Evolutionary conservation across 2,888 invertebrate species (phyloP), one percentile per base, ranked within the genome.

Genomic region (Calameuta filiformis): DNA sequence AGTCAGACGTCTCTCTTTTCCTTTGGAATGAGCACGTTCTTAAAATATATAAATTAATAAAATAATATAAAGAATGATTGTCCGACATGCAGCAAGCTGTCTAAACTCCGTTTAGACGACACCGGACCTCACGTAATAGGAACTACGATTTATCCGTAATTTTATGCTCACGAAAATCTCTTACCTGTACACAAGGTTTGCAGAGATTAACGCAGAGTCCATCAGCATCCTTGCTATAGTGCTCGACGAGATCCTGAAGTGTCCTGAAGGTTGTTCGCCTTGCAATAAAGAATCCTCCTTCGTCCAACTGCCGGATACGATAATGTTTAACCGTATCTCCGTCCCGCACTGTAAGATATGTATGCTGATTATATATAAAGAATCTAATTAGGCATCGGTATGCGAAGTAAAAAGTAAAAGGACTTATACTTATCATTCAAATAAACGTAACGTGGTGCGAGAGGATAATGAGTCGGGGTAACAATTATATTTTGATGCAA

Each of bases 271-370:
- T 98, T 87, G 98, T 98, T 91, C 99, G 95, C 87, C 99, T 94
- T 79, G 99, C 99, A 89, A 99, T 99, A 94, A 99, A 99, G 94
- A 99, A 99, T 77, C 99, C 99, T 81, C 99, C 97, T 92, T 99
- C 99, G 92, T 99, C 99, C 90, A 99, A 93, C 93, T 99, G 99
- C 87, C 99, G 94, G 92, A 99, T 99, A 90, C 99, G 96, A 93
- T 99, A 99, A 93, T 99, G 99, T 92, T 99, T 99, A 81, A 99
- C 99, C 75, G 99, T 98, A 92, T 99, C 99, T 83, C 98, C 99
- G 93, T 99, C 99, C 85, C 99, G 96, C 84, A 99, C 99, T 98
- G 93, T 78, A 94, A 93, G 79, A 77, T 82, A 79, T 35, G 74
- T 56, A 76, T 79, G 2, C 56, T 23, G 23, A 56, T 56, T 56